Conservation (phyloP, 2,888 invertebrate genomes). For the Ctenicera cuprea region DNA sequence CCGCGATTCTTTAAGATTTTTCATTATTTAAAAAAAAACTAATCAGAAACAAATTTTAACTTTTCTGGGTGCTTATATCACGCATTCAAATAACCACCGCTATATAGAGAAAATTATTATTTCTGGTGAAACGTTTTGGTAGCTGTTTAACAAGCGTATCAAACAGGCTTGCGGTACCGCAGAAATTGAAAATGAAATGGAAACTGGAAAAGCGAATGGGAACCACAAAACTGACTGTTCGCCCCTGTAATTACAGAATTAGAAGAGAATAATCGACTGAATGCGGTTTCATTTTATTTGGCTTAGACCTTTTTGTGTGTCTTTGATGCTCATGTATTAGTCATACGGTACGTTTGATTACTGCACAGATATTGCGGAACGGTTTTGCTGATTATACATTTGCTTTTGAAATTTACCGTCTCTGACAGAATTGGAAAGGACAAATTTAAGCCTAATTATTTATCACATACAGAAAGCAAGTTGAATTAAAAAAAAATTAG, state of each 20-base stretch:
- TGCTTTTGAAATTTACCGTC: neutral
- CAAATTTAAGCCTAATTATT: neutral
- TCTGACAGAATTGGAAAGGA: neutral
- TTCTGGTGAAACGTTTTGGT: neutral
- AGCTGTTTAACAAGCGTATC: slow-evolving; percentile 20
- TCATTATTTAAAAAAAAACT: no score
- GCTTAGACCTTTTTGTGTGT: slow-evolving; percentile 28
- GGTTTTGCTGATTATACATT: slow-evolving; percentile 10
- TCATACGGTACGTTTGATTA: slow-evolving; percentile 13
- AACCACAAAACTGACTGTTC: slow-evolving; percentile 26
- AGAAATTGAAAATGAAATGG: slow-evolving; percentile 37
- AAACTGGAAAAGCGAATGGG: slow-evolving; percentile 21
- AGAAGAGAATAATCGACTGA: slow-evolving; percentile 21
- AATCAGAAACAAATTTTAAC: no score
- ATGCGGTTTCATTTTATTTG: slow-evolving; percentile 27
- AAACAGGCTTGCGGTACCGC: slow-evolving; percentile 11
- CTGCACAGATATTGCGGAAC: slow-evolving; percentile 4
- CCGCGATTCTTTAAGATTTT: no score
- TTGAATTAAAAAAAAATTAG: neutral
- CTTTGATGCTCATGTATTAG: slow-evolving; percentile 29
- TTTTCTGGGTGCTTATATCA: no score
- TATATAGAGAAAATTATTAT: no score
- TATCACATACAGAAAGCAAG: neutral
- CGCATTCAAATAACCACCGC: no score
- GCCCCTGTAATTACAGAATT: slow-evolving; percentile 32